Evolutionary conservation across 2,113 vertebrate species (phyloP).

Genomic region (Zingel zingel): DNA sequence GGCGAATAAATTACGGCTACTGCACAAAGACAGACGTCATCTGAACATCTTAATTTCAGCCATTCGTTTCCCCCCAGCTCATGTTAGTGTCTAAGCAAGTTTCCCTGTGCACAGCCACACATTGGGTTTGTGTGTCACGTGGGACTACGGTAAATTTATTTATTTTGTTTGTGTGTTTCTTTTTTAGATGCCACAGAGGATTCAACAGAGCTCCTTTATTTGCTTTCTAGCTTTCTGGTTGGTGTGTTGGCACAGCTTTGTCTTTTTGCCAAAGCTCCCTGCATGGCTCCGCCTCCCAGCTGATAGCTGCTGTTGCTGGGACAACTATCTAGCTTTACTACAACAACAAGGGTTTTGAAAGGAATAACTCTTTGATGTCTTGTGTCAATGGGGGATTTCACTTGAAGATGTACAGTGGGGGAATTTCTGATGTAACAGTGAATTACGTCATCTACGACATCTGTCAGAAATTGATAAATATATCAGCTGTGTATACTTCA

Average conservation of each 20-base stretch:
- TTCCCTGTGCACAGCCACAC: background rate
- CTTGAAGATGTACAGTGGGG: conserved; percentile 12
- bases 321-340: conserved; percentile 29
- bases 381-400: conserved; percentile 38
- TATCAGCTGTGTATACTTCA: background rate
- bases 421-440: conserved; percentile 18
- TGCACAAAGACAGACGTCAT: conserved; percentile 5
- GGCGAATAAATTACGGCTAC: conserved; percentile 13
- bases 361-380: conserved; percentile 64
- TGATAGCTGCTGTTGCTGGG: background rate
- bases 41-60: conserved; percentile 23
- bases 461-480: background rate
- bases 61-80: conserved; percentile 4
- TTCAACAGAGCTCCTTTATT: conserved; percentile 11
- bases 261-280: background rate
- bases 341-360: conserved; percentile 45
- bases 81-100: background rate
- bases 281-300: conserved; percentile 22
- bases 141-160: background rate
- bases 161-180: conserved; percentile 7
- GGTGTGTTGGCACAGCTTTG: conserved; percentile 17
- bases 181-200: conserved; percentile 4
- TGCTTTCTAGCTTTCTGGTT: background rate
- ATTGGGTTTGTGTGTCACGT: conserved; percentile 12
- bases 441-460: background rate